Evolutionary conservation across 1,140 invertebrate species (phyloP).

Genomic region (Diuraphis noxia): DNA sequence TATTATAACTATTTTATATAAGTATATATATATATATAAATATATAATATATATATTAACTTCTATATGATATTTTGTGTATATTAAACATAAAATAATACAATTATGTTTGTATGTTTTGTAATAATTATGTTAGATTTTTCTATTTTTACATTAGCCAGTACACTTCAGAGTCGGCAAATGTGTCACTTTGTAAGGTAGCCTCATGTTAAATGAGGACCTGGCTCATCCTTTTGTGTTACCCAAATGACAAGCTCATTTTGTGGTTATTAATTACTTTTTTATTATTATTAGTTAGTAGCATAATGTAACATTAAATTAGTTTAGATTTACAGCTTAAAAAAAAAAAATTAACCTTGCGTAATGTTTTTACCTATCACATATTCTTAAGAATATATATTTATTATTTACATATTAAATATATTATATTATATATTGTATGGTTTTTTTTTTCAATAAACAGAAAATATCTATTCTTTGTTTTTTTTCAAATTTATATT

Average conservation of each 20-base stretch:
- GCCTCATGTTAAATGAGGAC: neutral
- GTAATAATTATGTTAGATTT: conserved; percentile 27
- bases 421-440: neutral
- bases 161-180: neutral
- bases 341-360: neutral
- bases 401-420: neutral
- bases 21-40: too few species aligned
- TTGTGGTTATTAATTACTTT: conserved; percentile 28
- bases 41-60: conserved; percentile 3
- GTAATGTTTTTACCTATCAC: conserved; percentile 22
- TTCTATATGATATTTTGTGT: conserved; percentile 14
- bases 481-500: neutral
- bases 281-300: conserved; percentile 5
- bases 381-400: conserved; percentile 23
- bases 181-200: neutral
- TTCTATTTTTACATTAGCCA: conserved; percentile 15
- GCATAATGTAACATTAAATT: neutral
- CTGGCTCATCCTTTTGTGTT: conserved; percentile 35
- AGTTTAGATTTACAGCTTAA: neutral
- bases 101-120: conserved; percentile 41
- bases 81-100: neutral
- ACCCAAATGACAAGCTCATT: neutral
- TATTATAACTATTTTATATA: conserved; percentile 17
- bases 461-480: neutral
- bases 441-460: neutral